phyloP scores from a whole-genome alignment of 1,140 invertebrate species.

The Protaetia brevitarsis region DNA sequence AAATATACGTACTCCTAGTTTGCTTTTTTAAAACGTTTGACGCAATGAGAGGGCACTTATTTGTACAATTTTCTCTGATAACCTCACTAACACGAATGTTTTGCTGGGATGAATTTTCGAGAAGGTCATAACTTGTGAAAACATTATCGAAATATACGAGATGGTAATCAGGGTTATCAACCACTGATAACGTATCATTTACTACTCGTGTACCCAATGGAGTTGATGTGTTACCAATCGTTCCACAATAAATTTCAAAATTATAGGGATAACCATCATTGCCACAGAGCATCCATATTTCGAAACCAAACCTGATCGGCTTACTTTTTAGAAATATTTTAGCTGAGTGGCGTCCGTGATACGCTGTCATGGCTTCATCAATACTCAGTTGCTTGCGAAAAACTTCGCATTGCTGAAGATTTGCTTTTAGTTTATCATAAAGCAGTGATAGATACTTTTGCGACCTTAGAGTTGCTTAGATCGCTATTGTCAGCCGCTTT shows the following conservation, averaged over 20 bases:
- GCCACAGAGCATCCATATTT: neutral
- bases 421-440: neutral
- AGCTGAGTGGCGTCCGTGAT: neutral
- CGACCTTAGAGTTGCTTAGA: neutral
- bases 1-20: neutral
- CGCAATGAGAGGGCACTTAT: neutral
- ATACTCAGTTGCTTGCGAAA: neutral
- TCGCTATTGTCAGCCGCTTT: no score
- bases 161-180: neutral
- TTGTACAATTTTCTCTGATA: neutral
- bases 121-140: neutral
- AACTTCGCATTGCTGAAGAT: neutral
- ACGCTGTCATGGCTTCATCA: neutral
- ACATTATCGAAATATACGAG: no score
- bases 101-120: neutral
- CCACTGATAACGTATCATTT: neutral
- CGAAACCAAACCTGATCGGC: conserved; percentile 25
- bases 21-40: no score
- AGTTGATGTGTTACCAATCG: no score
- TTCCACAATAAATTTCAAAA: conserved; percentile 22
- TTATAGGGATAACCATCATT: neutral
- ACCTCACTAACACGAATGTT: neutral
- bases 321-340: neutral
- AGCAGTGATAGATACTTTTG: neutral
- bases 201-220: neutral